Percentiles rank a stretch among this genome's conserved stretches.
Evolutionary conservation across 2,113 vertebrate species (phyloP).

Genomic region (Bos javanicus): DNA sequence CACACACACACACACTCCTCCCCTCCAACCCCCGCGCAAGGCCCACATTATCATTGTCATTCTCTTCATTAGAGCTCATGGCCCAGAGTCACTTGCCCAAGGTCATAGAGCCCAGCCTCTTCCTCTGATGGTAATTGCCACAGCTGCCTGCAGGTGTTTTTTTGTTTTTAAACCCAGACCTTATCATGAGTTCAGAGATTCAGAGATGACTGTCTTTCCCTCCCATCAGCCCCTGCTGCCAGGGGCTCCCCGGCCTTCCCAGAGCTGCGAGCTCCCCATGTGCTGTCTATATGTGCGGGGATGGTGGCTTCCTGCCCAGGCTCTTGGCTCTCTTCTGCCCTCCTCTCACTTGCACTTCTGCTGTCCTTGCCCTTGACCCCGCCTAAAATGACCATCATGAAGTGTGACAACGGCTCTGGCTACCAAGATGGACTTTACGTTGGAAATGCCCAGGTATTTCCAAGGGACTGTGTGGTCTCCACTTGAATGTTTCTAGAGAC

Average conservation of each 20-base stretch:
- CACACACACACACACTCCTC: not conserved
- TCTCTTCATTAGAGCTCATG: not conserved
- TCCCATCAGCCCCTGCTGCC: not conserved
- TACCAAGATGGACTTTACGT: not conserved
- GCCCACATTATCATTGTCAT: not conserved
- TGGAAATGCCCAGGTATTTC: conserved; percentile 35
- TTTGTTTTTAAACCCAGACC: conserved; percentile 38
- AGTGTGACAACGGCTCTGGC: not conserved
- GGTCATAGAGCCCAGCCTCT: not conserved
- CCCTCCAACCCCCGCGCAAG: not conserved
- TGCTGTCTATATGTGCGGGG: not conserved
- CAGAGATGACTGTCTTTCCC: conserved; percentile 33
- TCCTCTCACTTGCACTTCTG: not conserved
- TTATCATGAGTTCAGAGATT: conserved; percentile 3
- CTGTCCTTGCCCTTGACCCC: not conserved
- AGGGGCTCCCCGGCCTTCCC: not conserved
- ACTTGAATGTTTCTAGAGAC: conserved; percentile 23
- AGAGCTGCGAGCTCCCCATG: not conserved
- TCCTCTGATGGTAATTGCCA: not conserved
- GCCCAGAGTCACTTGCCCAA: not conserved
- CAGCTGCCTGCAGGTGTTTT: conserved; percentile 46
- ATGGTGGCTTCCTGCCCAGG: not conserved
- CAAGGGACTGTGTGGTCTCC: not conserved
- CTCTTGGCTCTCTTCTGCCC: not conserved
- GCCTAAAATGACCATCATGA: not conserved